Evolutionary conservation across 35 echinoderm and acorn worm genomes (phyloP).

Genomic region (Strongylocentrotus purpuratus): DNA sequence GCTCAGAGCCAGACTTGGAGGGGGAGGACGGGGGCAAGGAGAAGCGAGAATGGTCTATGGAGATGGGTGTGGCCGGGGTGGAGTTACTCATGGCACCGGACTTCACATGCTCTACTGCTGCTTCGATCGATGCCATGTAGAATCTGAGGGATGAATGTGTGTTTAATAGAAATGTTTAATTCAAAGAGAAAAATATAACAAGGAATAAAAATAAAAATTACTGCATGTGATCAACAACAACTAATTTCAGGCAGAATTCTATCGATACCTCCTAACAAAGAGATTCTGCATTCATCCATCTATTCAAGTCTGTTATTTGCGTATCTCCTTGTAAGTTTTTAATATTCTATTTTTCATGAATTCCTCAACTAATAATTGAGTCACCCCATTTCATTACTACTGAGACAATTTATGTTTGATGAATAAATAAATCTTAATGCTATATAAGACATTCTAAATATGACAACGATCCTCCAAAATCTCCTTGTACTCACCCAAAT

Average conservation of each 20-base stretch:
- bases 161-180: neutral
- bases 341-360: too few species aligned
- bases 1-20: conserved; percentile 31
- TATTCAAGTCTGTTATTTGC: too few species aligned
- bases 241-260: too few species aligned
- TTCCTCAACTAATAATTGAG: neutral
- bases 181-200: neutral
- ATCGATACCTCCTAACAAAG: too few species aligned
- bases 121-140: conserved; percentile 94
- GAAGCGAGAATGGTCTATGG: neutral
- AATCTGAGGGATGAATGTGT: conserved; percentile 58
- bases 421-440: neutral
- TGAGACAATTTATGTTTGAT: neutral
- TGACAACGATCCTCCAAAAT: neutral
- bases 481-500: conserved; percentile 80
- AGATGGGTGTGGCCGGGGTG: conserved; percentile 32
- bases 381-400: neutral
- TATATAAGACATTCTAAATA: neutral
- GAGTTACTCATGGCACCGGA: conserved; percentile 68
- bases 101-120: conserved; percentile 94
- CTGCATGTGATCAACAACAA: too few species aligned
- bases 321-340: too few species aligned
- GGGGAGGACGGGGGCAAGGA: conserved; percentile 29
- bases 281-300: too few species aligned
- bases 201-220: neutral